phyloP scores from a whole-genome alignment of 2,888 invertebrate species.

The Leptinotarsa rubiginosa region DNA sequence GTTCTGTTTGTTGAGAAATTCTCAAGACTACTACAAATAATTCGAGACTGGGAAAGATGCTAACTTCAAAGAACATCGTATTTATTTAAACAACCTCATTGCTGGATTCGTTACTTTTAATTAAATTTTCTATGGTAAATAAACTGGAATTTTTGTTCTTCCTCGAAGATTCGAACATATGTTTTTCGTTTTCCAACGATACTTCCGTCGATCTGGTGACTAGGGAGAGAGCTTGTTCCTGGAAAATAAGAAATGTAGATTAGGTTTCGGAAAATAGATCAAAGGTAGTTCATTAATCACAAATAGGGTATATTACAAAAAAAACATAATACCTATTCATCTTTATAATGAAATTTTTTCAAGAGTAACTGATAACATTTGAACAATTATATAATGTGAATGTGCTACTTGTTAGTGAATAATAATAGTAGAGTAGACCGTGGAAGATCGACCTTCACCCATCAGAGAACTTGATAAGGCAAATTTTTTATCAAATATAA shows the following conservation, averaged over 20 bases:
- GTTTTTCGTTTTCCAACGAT: slow-evolving; percentile 41
- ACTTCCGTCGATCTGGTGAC: slow-evolving; percentile 52
- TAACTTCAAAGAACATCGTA: slow-evolving; percentile 58
- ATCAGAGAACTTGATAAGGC: no score
- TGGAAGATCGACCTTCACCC: no score
- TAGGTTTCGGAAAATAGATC: not conserved
- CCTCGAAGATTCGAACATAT: slow-evolving; percentile 47
- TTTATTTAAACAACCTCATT: slow-evolving; percentile 61
- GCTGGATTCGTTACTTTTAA: slow-evolving; percentile 61
- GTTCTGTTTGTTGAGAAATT: slow-evolving; percentile 49
- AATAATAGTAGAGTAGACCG: no score
- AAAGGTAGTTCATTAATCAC: not conserved
- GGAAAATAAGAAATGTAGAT: slow-evolving; percentile 49
- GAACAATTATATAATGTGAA: no score
- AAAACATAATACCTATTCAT: no score
- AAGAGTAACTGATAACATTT: no score
- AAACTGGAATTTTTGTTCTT: slow-evolving; percentile 64
- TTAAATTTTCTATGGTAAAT: slow-evolving; percentile 67
- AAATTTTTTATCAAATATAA: no score
- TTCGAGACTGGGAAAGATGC: slow-evolving; percentile 57
- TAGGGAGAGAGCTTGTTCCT: slow-evolving; percentile 59
- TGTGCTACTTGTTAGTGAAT: no score
- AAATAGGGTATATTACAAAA: not conserved
- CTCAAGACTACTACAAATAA: slow-evolving; percentile 58
- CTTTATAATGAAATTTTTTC: no score